Conservation (phyloP, 2,797 vertebrate species). For the Enteromius viviparus region DNA sequence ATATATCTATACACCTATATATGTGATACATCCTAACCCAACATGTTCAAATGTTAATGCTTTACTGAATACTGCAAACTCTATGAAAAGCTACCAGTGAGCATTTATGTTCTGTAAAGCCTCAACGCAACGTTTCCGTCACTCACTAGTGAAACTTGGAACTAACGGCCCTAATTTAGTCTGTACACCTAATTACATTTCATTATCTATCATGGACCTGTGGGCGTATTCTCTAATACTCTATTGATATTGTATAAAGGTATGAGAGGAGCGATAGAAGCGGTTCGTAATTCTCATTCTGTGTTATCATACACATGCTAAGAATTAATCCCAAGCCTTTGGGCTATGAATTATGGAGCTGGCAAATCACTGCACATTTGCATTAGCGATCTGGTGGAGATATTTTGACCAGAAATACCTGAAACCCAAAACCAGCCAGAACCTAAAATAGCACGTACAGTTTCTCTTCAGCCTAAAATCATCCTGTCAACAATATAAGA, state of each 20-base stretch:
- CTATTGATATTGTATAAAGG: constrained; percentile 78
- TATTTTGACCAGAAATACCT: constrained; percentile 69
- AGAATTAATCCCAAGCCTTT: constrained; percentile 78
- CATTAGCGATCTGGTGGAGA: constrained; percentile 59
- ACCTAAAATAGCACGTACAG: too few species aligned
- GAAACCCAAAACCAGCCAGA: constrained; percentile 61
- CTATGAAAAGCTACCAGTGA: background rate
- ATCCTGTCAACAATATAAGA: constrained; percentile 18
- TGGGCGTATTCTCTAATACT: constrained; percentile 60
- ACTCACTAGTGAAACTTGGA: background rate
- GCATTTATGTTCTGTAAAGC: background rate
- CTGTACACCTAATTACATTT: constrained; percentile 34
- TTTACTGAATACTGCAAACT: constrained; percentile 5
- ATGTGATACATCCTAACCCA: constrained; percentile 3
- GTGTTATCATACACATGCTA: constrained; percentile 73
- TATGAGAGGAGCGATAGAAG: constrained; percentile 58
- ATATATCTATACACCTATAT: background rate
- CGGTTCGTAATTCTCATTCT: constrained; percentile 41
- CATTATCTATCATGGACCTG: constrained; percentile 38
- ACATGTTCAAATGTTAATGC: constrained; percentile 15
- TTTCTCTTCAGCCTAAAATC: background rate
- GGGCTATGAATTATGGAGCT: constrained; percentile 76
- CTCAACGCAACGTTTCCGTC: constrained; percentile 16
- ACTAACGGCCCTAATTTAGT: constrained; percentile 42
- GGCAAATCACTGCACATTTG: constrained; percentile 74